Percentiles rank a stretch among this genome's conserved stretches.
Conservation (phyloP, 1,140 invertebrate species). For the Trichonephila clavipes region DNA sequence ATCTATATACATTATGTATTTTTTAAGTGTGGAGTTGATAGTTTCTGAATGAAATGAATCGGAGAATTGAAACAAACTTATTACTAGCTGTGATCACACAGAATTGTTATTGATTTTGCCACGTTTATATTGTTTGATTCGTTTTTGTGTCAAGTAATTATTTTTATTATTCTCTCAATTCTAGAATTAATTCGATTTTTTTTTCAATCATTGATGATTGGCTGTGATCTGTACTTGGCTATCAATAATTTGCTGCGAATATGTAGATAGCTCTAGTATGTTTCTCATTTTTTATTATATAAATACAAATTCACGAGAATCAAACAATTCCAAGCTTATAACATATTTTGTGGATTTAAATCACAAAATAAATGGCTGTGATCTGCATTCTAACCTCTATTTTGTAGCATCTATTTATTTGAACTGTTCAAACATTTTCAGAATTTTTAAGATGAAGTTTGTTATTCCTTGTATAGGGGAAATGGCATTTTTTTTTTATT, state of each 20-base stretch:
- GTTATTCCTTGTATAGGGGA: constrained; percentile 29
- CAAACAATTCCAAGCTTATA: constrained; percentile 43
- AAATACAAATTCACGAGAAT: constrained; percentile 21
- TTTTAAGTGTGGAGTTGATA: constrained; percentile 36
- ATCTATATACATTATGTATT: constrained; percentile 48
- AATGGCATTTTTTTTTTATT: constrained; percentile 47
- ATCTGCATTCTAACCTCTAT: constrained; percentile 58
- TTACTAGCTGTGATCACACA: constrained; percentile 47
- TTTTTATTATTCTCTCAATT: constrained; percentile 24
- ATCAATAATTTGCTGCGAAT: constrained; percentile 4
- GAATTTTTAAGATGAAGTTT: constrained; percentile 28
- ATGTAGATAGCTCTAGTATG: constrained; percentile 1
- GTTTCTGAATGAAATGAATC: constrained; percentile 3
- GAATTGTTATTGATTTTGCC: constrained; percentile 48
- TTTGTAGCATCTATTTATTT: constrained; percentile 29
- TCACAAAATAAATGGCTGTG: constrained; percentile 64
- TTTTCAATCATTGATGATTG: constrained; percentile 37
- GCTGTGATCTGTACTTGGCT: constrained; percentile 59
- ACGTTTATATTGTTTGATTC: constrained; percentile 29
- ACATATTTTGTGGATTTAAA: constrained; percentile 52
- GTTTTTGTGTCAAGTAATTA: background rate
- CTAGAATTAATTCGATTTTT: background rate
- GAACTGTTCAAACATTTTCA: constrained; percentile 16
- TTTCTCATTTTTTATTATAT: constrained; percentile 28
- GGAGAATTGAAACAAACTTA: background rate